Percentiles rank a stretch among this genome's conserved stretches.
These are phyloP conservation scores for Chascanopsetta lugubris DNA, from an alignment of 2,113 vertebrate species.

Conservation along the genomic window DNA sequence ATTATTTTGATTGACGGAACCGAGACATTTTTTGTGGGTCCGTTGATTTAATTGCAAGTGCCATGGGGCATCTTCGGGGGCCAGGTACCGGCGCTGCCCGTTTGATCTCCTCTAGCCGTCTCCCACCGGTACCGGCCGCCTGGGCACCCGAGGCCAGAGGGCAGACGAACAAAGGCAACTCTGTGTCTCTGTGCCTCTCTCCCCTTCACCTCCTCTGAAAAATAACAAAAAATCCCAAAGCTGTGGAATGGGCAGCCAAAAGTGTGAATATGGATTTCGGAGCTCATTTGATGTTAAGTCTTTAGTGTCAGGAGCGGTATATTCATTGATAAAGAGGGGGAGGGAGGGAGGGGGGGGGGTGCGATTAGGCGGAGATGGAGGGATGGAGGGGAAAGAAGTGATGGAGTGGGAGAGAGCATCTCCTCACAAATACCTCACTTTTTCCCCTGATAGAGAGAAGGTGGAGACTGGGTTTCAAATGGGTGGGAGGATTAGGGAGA, in stretches of 20 bases:
- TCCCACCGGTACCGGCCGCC: slow-evolving; percentile 87
- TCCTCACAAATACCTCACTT: slow-evolving; percentile 74
- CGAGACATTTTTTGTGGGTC: slow-evolving; percentile 79
- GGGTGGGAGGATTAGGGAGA: slow-evolving; percentile 73
- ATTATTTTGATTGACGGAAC: slow-evolving; percentile 94
- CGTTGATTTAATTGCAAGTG: slow-evolving; percentile 91
- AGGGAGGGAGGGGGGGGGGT: slow-evolving; percentile 9
- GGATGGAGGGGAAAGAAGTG: slow-evolving; percentile 16
- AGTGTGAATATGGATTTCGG: slow-evolving; percentile 95
- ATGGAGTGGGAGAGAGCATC: slow-evolving; percentile 37
- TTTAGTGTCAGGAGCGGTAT: slow-evolving; percentile 89
- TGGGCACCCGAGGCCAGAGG: slow-evolving; percentile 92
- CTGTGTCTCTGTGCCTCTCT: slow-evolving; percentile 84
- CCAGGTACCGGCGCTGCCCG: slow-evolving; percentile 83
- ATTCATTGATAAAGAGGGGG: slow-evolving; percentile 76
- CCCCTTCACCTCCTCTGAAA: slow-evolving; percentile 77
- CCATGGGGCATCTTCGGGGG: slow-evolving; percentile 93
- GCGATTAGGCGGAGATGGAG: slow-evolving; percentile 28
- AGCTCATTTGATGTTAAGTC: slow-evolving; percentile 96
- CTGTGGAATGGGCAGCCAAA: slow-evolving; percentile 89
- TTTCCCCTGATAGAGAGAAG: slow-evolving; percentile 62
- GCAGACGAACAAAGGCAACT: slow-evolving; percentile 93
- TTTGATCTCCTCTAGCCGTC: slow-evolving; percentile 87
- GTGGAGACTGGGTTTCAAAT: slow-evolving; percentile 76
- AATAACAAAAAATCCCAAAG: slow-evolving; percentile 84